Conservation (phyloP, 2,113 vertebrate genomes). For the Herpetotheres cachinnans region DNA sequence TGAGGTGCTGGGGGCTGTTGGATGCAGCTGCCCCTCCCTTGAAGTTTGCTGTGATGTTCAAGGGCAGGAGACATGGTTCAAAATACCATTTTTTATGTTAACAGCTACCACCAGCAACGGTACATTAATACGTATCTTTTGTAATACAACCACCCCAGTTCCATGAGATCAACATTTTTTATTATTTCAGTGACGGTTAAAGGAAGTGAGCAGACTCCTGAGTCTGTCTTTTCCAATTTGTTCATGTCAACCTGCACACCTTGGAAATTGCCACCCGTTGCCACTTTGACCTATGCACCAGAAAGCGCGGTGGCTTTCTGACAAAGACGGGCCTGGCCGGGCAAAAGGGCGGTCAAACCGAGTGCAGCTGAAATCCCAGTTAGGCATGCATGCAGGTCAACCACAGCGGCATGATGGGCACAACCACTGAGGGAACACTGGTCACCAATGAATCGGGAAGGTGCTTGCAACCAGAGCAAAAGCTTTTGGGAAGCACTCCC, state of each 20-base stretch:
- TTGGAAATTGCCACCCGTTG: neutral
- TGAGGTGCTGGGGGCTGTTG: neutral
- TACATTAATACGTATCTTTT: neutral
- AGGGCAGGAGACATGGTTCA: neutral
- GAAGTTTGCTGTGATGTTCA: neutral
- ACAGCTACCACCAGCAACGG: neutral
- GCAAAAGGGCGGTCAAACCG: neutral
- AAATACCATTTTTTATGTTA: neutral
- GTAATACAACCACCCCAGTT: neutral
- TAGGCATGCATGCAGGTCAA: accelerated
- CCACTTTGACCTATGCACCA: accelerated
- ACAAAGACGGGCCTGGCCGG: neutral
- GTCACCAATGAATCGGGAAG: neutral
- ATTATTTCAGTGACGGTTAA: neutral
- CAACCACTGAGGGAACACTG: neutral
- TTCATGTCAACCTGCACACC: accelerated
- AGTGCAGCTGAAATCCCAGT: neutral
- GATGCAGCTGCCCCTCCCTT: neutral
- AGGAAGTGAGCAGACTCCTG: neutral
- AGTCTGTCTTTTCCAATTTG: neutral
- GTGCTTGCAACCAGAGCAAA: neutral
- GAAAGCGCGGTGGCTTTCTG: neutral
- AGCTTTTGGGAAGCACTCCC: neutral
- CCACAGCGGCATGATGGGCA: neutral
- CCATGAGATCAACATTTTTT: neutral